Percentiles rank a stretch among this genome's conserved stretches.
Evolutionary conservation across 92 coral and sea anemone genomes (phyloP).

Genomic region (Palythoa heliodiscus): DNA sequence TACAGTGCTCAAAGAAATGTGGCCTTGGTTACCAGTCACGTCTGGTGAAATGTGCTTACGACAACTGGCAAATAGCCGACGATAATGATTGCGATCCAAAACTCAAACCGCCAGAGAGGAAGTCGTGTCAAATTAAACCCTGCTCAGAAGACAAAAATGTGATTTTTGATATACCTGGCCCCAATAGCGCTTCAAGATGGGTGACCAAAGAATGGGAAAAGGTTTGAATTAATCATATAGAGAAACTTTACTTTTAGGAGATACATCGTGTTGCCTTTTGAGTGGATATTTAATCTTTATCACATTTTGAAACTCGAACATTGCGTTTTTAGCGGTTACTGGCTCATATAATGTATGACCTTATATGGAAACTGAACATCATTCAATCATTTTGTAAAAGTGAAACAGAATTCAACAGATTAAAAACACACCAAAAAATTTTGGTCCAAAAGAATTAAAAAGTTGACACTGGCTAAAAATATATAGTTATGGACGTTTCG

Average conservation of each 20-base stretch:
- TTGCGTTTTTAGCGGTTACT: too few relatives aligned
- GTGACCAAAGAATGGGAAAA: constrained; percentile 69
- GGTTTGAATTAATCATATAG: constrained; percentile 42
- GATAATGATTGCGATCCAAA: constrained; percentile 69
- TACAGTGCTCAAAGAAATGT: constrained; percentile 86
- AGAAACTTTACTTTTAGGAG: not conserved
- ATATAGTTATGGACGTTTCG: too few relatives aligned
- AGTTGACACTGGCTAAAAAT: too few relatives aligned
- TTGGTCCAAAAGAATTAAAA: too few relatives aligned
- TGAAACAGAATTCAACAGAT: too few relatives aligned
- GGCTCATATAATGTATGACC: too few relatives aligned
- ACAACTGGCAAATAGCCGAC: constrained; percentile 71
- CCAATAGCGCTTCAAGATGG: constrained; percentile 62
- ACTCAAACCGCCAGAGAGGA: constrained; percentile 62
- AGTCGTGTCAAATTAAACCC: constrained; percentile 66
- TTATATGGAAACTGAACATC: too few relatives aligned
- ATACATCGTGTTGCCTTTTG: too few relatives aligned
- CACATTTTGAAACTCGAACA: too few relatives aligned
- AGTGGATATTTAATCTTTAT: too few relatives aligned
- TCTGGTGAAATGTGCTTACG: constrained; percentile 82
- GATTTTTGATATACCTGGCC: not conserved
- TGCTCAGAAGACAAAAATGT: constrained; percentile 42
- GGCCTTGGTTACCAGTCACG: constrained; percentile 84
- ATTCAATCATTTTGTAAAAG: too few relatives aligned
- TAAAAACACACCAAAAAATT: too few relatives aligned